Evolutionary conservation across 1,140 invertebrate genomes (phyloP).

Genomic region (Diabrotica undecimpunctata): DNA sequence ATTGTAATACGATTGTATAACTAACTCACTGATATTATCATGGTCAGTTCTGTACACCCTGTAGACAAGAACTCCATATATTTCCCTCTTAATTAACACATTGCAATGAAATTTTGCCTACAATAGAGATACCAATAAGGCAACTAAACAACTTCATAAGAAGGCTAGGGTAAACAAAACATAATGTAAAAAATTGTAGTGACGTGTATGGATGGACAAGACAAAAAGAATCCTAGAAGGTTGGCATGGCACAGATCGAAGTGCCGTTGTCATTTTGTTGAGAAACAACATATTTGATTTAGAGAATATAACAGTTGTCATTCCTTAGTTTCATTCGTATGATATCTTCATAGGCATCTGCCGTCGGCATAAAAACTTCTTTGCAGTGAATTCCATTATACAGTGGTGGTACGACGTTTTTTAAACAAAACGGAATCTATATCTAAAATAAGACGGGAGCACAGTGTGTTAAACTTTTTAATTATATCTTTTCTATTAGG

Average conservation of each 20-base stretch:
- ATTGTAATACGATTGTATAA: no score
- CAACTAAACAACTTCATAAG: not conserved
- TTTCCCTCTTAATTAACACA: not conserved
- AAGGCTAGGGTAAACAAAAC: not conserved
- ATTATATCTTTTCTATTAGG: no score
- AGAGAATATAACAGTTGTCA: conserved; percentile 2
- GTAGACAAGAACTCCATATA: no score
- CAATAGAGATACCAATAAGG: conserved; percentile 2
- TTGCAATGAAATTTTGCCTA: not conserved
- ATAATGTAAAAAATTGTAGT: not conserved
- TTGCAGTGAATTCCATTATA: conserved; percentile 18
- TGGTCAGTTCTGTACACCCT: no score
- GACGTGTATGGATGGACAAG: not conserved
- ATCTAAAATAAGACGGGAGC: no score
- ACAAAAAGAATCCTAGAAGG: not conserved
- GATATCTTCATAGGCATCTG: conserved; percentile 31
- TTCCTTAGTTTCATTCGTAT: conserved; percentile 18
- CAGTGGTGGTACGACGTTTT: not conserved
- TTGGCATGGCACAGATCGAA: not conserved
- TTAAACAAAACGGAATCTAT: no score
- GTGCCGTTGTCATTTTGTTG: not conserved
- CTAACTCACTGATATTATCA: no score
- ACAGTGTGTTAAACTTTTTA: no score
- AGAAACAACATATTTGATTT: conserved; percentile 3
- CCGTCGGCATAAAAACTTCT: conserved; percentile 25